A percentile compares a stretch with the other conserved stretches of the same genome.
These are phyloP conservation scores for Emydura subglobosa DNA, from an alignment of 2,113 vertebrate genomes.

Conservation along the genomic window DNA sequence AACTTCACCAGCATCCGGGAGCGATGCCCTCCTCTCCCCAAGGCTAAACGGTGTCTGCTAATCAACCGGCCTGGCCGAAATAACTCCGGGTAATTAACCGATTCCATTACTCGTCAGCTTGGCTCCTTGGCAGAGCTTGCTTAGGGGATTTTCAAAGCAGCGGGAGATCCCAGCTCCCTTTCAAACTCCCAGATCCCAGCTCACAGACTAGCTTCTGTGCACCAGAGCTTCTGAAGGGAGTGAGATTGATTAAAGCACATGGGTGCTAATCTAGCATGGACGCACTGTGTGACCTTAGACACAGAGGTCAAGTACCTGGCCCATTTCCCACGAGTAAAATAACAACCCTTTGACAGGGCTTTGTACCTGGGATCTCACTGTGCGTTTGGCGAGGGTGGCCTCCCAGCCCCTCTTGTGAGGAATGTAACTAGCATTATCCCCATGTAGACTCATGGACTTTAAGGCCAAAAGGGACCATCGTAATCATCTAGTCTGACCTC, in stretches of 20 bases:
- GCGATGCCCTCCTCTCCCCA: not conserved
- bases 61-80: constrained; percentile 27
- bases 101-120: not conserved
- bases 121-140: not conserved
- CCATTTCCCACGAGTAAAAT: not conserved
- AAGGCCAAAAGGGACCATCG: not conserved
- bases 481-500: not conserved
- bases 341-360: not conserved
- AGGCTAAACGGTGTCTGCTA: not conserved
- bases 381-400: not conserved
- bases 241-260: accelerated
- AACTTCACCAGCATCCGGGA: not conserved
- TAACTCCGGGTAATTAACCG: not conserved
- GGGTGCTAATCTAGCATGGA: not conserved
- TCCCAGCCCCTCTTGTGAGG: too few relatives aligned
- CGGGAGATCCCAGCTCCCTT: accelerated
- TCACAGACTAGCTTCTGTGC: accelerated
- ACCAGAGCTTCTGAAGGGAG: not conserved
- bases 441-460: not conserved
- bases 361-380: not conserved
- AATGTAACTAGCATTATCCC: not conserved
- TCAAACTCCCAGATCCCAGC: not conserved
- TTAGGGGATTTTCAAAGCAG: constrained; percentile 19
- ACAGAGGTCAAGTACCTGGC: not conserved
- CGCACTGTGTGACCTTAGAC: accelerated